Base-by-base conservation (phyloP, 2,113 vertebrate species). In the Hepsetus odoe region DNA sequence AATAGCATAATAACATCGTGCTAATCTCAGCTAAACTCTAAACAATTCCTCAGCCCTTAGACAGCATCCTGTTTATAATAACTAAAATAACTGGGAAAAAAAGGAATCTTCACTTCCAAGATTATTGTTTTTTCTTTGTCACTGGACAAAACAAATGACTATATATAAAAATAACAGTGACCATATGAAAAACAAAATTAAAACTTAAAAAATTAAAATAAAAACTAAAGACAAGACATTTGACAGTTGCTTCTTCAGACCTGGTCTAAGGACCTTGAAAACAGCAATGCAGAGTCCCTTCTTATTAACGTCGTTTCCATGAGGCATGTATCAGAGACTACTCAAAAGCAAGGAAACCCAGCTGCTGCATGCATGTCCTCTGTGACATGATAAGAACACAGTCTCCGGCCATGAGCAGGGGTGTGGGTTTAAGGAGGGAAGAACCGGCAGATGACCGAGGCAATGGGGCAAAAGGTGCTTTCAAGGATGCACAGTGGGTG, bases 401-500 rank as follows among this genome's bases (percentile, higher is more conserved):
- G 51, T n/a, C 51, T 55, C 51, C 24, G 12, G 11, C 51, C 51
- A 55, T 55, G 62, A 74, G 20, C 30, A 30, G 32, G 51, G 33
- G 7, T 30, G 26, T 24, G 62, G 33, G 22, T 14, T 11, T 35
- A 49, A 16, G 38, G 62, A 56, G 59, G 51, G 46, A 74, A 14
- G 64, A 35, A 18, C 16, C 40, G 26, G 38, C 9, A 33, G n/a
- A 61, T 58, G 53, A 71, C 44, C 59, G 65, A 30, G 0, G 49
- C 40, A 16, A 40, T 49, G 58, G 62, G 74, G 38, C 58, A 40
- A 58, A 72, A 62, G 44, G 49, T 71, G 44, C 59, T 72, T 59
- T 33, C 49, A 33, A n/a, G 80, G 74, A 71, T 20, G 64, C 42
- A 22, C 28, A 35, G 80, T 77, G 80, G 69, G 80, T 77, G 80